These are phyloP conservation scores for Apomyelois bistriatella DNA, from an alignment of 2,888 invertebrate genomes.

Conservation along the genomic window DNA sequence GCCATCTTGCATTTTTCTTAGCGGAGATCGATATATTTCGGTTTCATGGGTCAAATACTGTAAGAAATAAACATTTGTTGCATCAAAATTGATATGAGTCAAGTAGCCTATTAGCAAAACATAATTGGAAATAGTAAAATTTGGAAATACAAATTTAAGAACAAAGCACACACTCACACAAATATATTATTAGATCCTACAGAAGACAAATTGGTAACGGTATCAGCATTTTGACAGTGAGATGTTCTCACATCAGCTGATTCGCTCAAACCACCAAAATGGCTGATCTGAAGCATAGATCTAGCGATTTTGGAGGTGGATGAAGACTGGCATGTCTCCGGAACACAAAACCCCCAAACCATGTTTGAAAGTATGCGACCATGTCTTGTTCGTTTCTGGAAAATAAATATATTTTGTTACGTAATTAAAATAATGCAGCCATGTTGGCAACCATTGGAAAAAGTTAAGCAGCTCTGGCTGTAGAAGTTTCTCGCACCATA, in stretches of 20 bases:
- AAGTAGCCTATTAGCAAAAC: too few relatives aligned
- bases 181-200: neutral
- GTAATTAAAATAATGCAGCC: neutral
- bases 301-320: conserved; percentile 32
- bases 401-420: neutral
- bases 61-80: too few relatives aligned
- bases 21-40: too few relatives aligned
- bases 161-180: neutral
- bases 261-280: conserved; percentile 17
- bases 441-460: too few relatives aligned
- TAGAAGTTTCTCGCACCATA: too few relatives aligned
- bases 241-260: conserved; percentile 24
- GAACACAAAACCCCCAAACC: conserved; percentile 39
- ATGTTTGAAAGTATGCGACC: conserved; percentile 28
- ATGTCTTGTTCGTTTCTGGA: conserved; percentile 28
- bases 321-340: conserved; percentile 29
- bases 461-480: too few relatives aligned
- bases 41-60: too few relatives aligned
- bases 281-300: conserved; percentile 28
- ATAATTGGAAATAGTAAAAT: too few relatives aligned
- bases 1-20: too few relatives aligned
- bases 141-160: too few relatives aligned
- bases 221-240: neutral
- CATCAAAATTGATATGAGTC: too few relatives aligned
- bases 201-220: neutral